phyloP scores from a whole-genome alignment of 2,113 vertebrate genomes.

The Chunga burmeisteri region DNA sequence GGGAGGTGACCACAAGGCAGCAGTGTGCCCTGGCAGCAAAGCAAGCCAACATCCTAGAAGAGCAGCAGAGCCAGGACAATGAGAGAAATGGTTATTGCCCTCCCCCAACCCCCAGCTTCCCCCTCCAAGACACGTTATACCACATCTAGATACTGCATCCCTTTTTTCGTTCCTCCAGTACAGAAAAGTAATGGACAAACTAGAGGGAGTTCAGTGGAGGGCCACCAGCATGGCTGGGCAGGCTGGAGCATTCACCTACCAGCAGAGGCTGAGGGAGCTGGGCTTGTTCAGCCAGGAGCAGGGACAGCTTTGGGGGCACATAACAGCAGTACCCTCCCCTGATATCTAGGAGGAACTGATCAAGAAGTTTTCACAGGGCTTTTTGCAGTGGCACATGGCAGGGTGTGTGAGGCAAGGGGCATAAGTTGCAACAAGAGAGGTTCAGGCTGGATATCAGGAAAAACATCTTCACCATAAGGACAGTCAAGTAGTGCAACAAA shows the following conservation, averaged over 20 bases:
- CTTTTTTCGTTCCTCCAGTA: background rate
- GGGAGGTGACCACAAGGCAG: background rate
- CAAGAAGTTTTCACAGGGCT: background rate
- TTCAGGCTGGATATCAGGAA: background rate
- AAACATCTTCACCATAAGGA: background rate
- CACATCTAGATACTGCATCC: background rate
- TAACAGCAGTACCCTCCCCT: background rate
- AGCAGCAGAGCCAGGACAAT: background rate
- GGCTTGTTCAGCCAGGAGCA: background rate
- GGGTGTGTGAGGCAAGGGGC: background rate
- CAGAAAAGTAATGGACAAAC: background rate
- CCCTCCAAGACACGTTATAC: accelerated
- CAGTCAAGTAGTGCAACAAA: background rate
- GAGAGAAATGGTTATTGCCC: background rate
- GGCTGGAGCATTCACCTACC: background rate
- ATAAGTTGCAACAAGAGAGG: background rate
- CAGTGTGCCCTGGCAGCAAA: background rate
- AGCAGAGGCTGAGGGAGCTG: background rate
- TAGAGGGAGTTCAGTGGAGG: background rate
- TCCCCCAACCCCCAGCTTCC: too few relatives aligned
- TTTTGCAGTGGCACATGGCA: background rate
- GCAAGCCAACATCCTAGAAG: background rate
- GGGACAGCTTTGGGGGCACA: background rate
- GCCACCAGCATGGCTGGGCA: background rate
- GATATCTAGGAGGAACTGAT: background rate